Base-by-base conservation (phyloP, 2,797 vertebrate genomes). In the Urosaurus nigricauda region DNA sequence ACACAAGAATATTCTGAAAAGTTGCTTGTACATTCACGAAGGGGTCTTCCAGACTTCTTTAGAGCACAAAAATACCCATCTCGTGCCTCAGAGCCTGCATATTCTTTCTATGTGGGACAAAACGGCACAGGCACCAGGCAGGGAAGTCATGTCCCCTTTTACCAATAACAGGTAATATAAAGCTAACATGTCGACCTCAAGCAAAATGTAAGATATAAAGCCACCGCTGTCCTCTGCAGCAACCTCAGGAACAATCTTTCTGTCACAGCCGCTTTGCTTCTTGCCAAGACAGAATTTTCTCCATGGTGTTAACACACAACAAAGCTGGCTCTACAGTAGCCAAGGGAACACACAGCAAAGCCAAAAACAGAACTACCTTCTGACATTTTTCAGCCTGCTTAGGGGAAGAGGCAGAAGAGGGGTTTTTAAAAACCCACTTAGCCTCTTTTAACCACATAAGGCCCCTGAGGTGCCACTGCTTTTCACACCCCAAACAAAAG, bases 311-410 rank as follows among this genome's bases (percentile, higher is more conserved):
- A 43, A 60, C 51, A n/a, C 35, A n/a, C 2, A 4, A 71, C 5
- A 56, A 24, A 17, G 37, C 63, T 26, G 8, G 12, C 29, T 35
- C 74, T 79, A 56, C 14, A 80, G 35, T 71, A 71, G 51, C 19
- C 19, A 47, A 17, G 21, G 6, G 51, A 26, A 73, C 70, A 21
- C 26, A 47, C 2, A 71, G 51, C 43, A 53, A n/a, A 26, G 51
- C 11, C 5, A 74, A 74, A n/a, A 63, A 13, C 21, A 60, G n/a
- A 35, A 78, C 74, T 92, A 88, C 68, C 79, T 91, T 86, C 90
- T 84, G 86, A 80, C 80, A 73, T 77, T 82, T 70, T 73, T 32
- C 79, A 63, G 56, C 58, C 73, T 37, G 5, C 4, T 47, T 53
- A 17, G 63, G 40, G 47, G 24, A 13, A 24, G 32, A 8, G 8